Percentiles rank a stretch among this genome's conserved stretches.
Conservation (phyloP, 1,140 invertebrate species). For the Vollenhovia emeryi region DNA sequence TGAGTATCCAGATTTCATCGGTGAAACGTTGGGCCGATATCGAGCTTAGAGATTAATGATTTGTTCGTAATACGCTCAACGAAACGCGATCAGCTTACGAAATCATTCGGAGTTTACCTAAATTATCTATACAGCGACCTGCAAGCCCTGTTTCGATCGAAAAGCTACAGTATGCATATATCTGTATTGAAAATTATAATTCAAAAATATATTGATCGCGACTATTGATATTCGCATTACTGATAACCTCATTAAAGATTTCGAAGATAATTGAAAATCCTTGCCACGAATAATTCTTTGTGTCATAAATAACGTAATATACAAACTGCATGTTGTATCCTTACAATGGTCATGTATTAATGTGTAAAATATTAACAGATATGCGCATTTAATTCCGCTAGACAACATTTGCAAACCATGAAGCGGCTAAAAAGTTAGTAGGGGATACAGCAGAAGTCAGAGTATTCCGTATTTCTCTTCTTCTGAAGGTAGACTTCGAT, state of each 20-base stretch:
- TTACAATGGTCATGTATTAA: neutral
- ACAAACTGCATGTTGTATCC: neutral
- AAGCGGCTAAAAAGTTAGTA: neutral
- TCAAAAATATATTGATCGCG: neutral
- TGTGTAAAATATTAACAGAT: neutral
- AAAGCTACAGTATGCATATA: neutral
- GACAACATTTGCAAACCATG: neutral
- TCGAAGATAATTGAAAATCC: neutral
- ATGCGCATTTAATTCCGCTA: neutral
- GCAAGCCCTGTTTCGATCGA: neutral
- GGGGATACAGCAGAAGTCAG: neutral
- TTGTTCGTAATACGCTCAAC: constrained; percentile 38
- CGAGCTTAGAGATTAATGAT: constrained; percentile 62
- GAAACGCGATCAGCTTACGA: constrained; percentile 27
- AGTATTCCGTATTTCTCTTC: constrained; percentile 69
- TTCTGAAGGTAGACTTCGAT: constrained; percentile 65
- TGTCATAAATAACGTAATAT: neutral
- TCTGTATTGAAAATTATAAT: neutral
- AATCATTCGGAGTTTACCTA: constrained; percentile 11
- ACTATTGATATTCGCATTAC: neutral
- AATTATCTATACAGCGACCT: neutral
- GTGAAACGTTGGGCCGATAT: constrained; percentile 46
- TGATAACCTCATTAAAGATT: neutral
- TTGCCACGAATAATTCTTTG: too few relatives aligned
- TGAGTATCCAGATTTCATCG: constrained; percentile 50